Percentiles rank a stretch among this genome's conserved stretches.
phyloP scores from a whole-genome alignment of 1,140 invertebrate genomes.

The Zophobas morio region DNA sequence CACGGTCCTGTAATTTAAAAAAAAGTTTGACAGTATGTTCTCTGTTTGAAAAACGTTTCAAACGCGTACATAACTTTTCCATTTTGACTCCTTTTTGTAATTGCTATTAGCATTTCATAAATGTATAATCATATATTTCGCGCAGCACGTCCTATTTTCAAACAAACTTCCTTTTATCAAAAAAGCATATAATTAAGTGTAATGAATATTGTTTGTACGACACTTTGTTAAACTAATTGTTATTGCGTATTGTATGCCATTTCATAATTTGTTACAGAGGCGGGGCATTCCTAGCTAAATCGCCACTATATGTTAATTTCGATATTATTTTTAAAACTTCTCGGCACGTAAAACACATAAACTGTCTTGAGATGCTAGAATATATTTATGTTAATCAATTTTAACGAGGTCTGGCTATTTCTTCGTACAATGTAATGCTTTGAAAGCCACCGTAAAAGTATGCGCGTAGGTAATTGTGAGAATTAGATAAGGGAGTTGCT shows the following conservation, averaged over 20 bases:
- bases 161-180: conserved; percentile 4
- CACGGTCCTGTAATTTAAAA: no score
- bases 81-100: neutral
- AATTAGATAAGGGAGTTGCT: conserved; percentile 35
- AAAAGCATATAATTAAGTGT: conserved; percentile 15
- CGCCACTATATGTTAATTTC: conserved; percentile 5
- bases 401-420: conserved; percentile 18
- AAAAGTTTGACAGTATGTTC: no score
- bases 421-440: conserved; percentile 14
- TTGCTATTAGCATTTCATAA: neutral
- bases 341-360: conserved; percentile 28
- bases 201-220: neutral
- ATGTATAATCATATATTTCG: neutral
- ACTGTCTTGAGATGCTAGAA: neutral
- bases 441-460: conserved; percentile 35
- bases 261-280: neutral
- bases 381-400: conserved; percentile 31
- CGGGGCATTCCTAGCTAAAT: neutral
- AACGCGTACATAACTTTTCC: no score
- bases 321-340: neutral
- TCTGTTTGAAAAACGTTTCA: no score
- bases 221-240: conserved; percentile 25
- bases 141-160: neutral
- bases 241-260: conserved; percentile 22
- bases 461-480: conserved; percentile 39